Base-by-base conservation (phyloP, 2,797 vertebrate species). In the Xenops minutus region DNA sequence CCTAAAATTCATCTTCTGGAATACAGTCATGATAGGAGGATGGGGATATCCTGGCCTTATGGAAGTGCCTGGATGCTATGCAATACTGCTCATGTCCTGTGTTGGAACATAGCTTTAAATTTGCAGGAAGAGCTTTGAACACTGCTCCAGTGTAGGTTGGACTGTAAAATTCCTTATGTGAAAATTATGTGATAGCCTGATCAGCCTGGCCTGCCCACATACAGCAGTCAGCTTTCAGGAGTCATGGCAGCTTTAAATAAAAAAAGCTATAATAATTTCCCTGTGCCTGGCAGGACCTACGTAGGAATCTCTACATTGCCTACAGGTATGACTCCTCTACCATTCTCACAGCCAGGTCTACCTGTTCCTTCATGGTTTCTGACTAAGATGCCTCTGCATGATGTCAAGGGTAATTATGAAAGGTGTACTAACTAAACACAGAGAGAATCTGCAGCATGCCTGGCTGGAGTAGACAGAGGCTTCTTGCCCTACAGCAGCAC, bases 201-300 rank as follows among this genome's bases (percentile, higher is more conserved):
- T 43, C 46, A 63, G 17, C 27, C 10, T 79, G 36, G 62, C 79
- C 24, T 73, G 66, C 58, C 55, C 54, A 59, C 2, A 0, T 55
- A 43, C 24, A 77, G 46, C 37, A 58, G 94, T 93, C 89, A 93
- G 84, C 75, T 96, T 93, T 91, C 49, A 88, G 81, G 72, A 89
- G 44, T 14, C 6, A 1, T 48, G 30, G 16, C 24, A 80, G 13
- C 61, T 91, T 73, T 80, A 73, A 68, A 74, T 49, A 10, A 37
- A 59, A 62, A 56, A 24, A 19, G 6, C 3, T 43, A 1, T 29
- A 77, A 26, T 43, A 61, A 85, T 77, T 61, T 77, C 37, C 12
- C n/a, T 64, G 34, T 75, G 27, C 14, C 10, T 85, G 5, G 7
- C 37, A 51, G 30, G 20, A 61, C 30, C 44, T 82, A 56, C 14